Base-by-base conservation (phyloP, 2,113 vertebrate species). In the Coryphaenoides rupestris region DNA sequence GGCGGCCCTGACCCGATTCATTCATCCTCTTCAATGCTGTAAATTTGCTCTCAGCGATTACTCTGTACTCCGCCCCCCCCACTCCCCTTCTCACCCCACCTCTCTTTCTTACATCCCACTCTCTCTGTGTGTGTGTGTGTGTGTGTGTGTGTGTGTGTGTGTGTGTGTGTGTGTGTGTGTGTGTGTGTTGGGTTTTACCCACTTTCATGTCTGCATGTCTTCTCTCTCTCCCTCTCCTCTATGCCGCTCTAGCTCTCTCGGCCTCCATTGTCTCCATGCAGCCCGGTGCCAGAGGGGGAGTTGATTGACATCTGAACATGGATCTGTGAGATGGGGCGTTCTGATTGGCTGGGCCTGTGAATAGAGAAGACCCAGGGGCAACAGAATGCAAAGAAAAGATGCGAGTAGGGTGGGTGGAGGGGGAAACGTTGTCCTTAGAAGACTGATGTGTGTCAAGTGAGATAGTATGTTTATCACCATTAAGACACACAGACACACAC, bases 1-100 rank as follows among this genome's bases (percentile, higher is more conserved):
- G 83, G 86, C 70, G 66, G 76, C 77, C 80, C 85, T 89, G 87
- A 88, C 88, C 89, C 69, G 82, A 88, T 90, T 90, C 87, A 88
- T 89, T 87, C 84, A 79, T 76, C 75, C 67, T 77, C 73, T 81
- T 84, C 69, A 87, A 78, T 68, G 83, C 76, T 68, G 69, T 75
- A 57, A 65, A 81, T 84, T 73, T 45, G 77, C 82, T 86, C 78
- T 76, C 75, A 83, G 82, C 72, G 21, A 86, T 87, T 79, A 85
- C 79, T 74, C 72, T 63, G 76, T 72, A 70, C 72, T 77, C 69
- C 54, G 56, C 73, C 46, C 46, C 66, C 55, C 60, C n/a, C n/a
- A n/a, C n/a, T 65, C 50, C 58, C 12, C 54, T 55, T 19, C 19
- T 19, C 21, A 7, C n/a, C 54, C 33, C 21, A 40, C n/a, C 49